A percentile compares a stretch with the other conserved stretches of the same genome.
Evolutionary conservation across 2,113 vertebrate species (phyloP).

Genomic region (Clarias gariepinus): DNA sequence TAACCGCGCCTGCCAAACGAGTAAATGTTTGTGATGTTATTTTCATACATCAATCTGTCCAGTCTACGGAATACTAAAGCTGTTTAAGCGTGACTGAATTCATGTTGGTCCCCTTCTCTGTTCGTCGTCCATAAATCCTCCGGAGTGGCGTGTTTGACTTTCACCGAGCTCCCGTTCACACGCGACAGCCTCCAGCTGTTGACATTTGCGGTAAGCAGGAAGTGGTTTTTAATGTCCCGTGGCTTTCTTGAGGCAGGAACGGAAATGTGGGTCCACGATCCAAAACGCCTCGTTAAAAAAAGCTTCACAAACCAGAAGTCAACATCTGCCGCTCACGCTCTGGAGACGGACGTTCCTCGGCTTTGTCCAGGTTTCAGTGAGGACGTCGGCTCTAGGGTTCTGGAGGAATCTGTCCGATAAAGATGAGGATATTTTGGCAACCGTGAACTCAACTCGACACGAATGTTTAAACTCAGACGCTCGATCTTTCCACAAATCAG

Average conservation of each 20-base stretch:
- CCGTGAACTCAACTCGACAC: slow-evolving; percentile 48
- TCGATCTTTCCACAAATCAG: slow-evolving; percentile 58
- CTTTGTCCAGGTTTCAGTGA: neutral
- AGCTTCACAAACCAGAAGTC: neutral
- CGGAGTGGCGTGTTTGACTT: neutral
- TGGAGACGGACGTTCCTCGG: neutral
- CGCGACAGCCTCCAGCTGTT: neutral
- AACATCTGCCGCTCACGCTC: neutral
- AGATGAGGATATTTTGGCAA: slow-evolving; percentile 43
- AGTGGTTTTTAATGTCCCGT: neutral
- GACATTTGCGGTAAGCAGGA: neutral
- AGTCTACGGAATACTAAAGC: neutral
- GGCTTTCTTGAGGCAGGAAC: neutral
- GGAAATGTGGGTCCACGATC: neutral
- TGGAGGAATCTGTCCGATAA: slow-evolving; percentile 32
- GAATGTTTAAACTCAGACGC: slow-evolving; percentile 54
- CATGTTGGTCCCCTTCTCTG: neutral
- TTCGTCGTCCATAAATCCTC: slow-evolving; percentile 34
- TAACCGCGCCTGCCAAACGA: neutral
- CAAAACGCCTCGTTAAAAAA: neutral
- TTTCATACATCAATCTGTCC: neutral
- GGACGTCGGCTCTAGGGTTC: neutral
- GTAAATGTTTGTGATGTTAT: neutral
- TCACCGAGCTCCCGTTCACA: neutral
- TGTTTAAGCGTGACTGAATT: neutral